These are phyloP conservation scores for Drosophila paracracens DNA, from an alignment of 2,888 invertebrate genomes.

Conservation along the genomic window DNA sequence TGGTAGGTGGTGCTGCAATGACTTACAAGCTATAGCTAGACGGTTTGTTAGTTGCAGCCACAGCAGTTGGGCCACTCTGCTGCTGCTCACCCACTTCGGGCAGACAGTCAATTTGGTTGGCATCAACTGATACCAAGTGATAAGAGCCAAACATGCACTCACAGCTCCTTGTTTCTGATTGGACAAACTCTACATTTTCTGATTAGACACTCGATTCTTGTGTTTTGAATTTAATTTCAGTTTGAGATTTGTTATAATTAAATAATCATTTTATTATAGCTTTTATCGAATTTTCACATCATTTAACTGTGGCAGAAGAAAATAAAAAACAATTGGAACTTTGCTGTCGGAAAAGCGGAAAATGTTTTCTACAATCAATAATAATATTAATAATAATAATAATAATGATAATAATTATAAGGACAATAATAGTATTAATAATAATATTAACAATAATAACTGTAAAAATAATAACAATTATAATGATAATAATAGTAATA, in stretches of 20 bases:
- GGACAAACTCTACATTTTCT: neutral
- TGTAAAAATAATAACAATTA: too few species aligned
- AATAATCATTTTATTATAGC: neutral
- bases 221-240: neutral
- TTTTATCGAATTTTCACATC: neutral
- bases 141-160: slow-evolving; percentile 37
- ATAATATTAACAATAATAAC: neutral
- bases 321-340: neutral
- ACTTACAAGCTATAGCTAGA: neutral
- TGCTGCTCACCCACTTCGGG: slow-evolving; percentile 28
- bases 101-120: slow-evolving; percentile 40
- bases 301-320: neutral
- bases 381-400: neutral
- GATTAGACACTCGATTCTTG: neutral
- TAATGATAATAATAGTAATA: too few species aligned
- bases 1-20: neutral
- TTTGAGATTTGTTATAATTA: neutral
- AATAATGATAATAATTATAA: too few species aligned
- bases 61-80: slow-evolving; percentile 11
- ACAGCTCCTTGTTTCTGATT: neutral
- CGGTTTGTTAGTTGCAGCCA: slow-evolving; percentile 15
- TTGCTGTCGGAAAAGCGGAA: neutral
- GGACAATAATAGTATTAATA: neutral
- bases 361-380: neutral
- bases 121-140: slow-evolving; percentile 35